Evolutionary conservation across 2,113 vertebrate genomes (phyloP).

Genomic region (Benitochromis conjunctus): DNA sequence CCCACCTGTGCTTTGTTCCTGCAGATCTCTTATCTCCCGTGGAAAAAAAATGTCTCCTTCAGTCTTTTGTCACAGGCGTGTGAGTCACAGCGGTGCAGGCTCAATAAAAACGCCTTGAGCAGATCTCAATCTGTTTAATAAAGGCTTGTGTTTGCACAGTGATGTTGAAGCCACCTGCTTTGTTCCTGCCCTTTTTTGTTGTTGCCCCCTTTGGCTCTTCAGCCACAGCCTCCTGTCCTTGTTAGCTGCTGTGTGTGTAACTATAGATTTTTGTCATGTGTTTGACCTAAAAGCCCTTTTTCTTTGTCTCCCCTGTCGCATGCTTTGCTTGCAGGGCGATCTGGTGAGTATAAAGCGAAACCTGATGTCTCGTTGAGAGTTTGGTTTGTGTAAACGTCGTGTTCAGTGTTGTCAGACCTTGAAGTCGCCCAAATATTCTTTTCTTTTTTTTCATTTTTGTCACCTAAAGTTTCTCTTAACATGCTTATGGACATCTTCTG

Average conservation of each 20-base stretch:
- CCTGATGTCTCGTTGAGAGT: neutral
- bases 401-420: neutral
- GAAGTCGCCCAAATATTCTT: neutral
- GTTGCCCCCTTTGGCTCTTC: neutral
- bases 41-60: neutral
- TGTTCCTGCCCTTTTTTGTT: neutral
- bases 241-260: neutral
- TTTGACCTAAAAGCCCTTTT: constrained; percentile 9
- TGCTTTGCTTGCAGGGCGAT: constrained; percentile 68
- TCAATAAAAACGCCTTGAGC: neutral
- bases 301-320: constrained; percentile 23
- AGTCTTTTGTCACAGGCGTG: neutral
- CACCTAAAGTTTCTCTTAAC: neutral
- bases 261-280: neutral
- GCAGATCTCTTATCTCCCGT: constrained; percentile 10
- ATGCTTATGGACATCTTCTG: too few relatives aligned
- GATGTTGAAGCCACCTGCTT: neutral
- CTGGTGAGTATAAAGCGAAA: constrained; percentile 72
- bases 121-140: constrained; percentile 12
- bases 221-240: neutral
- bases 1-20: constrained; percentile 16
- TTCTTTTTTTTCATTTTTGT: neutral
- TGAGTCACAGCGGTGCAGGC: neutral
- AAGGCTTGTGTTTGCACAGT: constrained; percentile 18
- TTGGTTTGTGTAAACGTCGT: neutral